Evolutionary conservation across 2,113 vertebrate species (phyloP).

Genomic region (Shinisaurus crocodilurus): DNA sequence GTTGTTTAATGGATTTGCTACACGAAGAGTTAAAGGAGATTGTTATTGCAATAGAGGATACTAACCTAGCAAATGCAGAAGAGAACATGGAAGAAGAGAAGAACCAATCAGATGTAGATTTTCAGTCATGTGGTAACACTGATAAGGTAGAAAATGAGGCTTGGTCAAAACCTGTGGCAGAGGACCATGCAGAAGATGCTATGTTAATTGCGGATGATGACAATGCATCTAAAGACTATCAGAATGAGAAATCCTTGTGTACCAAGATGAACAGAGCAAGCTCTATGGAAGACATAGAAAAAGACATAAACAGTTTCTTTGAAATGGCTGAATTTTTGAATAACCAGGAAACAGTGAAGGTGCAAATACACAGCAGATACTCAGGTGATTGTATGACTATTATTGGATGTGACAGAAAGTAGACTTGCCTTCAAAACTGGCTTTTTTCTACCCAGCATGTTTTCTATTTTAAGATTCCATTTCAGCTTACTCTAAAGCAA

Average conservation of each 20-base stretch:
- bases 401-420: not conserved
- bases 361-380: slow-evolving; percentile 86
- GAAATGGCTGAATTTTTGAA: slow-evolving; percentile 84
- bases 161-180: slow-evolving; percentile 72
- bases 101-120: slow-evolving; percentile 89
- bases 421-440: too few relatives aligned
- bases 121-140: slow-evolving; percentile 89
- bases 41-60: slow-evolving; percentile 84
- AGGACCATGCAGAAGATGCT: slow-evolving; percentile 87
- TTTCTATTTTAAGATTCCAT: not conserved
- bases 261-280: slow-evolving; percentile 86
- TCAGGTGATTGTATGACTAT: slow-evolving; percentile 77
- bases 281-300: slow-evolving; percentile 86
- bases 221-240: slow-evolving; percentile 87
- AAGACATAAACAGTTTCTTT: slow-evolving; percentile 83
- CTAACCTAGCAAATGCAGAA: slow-evolving; percentile 76
- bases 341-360: slow-evolving; percentile 92
- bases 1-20: slow-evolving; percentile 97
- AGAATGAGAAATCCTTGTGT: slow-evolving; percentile 88
- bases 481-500: not conserved
- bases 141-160: slow-evolving; percentile 87
- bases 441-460: not conserved
- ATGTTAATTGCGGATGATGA: slow-evolving; percentile 91
- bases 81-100: slow-evolving; percentile 86
- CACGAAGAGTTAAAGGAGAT: slow-evolving; percentile 96